Conservation (phyloP, 2,888 invertebrate species). For the Hyalella azteca region DNA sequence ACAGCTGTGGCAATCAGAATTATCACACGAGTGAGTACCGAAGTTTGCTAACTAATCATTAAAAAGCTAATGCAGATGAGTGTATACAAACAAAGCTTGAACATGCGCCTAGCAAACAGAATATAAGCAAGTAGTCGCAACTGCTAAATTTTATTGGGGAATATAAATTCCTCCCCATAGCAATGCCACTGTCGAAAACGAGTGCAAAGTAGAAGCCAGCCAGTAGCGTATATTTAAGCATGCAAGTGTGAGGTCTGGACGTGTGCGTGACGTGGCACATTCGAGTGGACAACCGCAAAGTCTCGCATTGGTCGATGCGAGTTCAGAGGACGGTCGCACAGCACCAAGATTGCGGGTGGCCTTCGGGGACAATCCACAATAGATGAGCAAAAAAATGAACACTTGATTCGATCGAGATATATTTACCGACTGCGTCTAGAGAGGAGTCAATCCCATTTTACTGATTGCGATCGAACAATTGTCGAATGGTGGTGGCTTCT, state of each 20-base stretch:
- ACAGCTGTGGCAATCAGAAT: too few relatives aligned
- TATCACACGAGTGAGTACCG: too few relatives aligned
- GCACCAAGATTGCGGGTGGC: constrained; percentile 11
- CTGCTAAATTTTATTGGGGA: too few relatives aligned
- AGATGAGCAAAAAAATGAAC: background rate
- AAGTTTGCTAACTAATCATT: too few relatives aligned
- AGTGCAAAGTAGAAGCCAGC: too few relatives aligned
- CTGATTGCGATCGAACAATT: constrained; percentile 13
- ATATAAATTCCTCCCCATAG: too few relatives aligned
- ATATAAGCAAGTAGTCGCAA: too few relatives aligned
- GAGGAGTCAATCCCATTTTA: background rate
- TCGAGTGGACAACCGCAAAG: background rate
- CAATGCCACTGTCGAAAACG: too few relatives aligned
- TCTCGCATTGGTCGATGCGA: background rate
- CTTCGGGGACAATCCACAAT: constrained; percentile 28
- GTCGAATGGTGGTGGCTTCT: too few relatives aligned
- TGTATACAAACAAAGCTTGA: too few relatives aligned
- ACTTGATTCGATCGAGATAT: background rate
- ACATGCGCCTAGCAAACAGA: too few relatives aligned
- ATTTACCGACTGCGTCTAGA: constrained; percentile 10
- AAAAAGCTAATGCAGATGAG: too few relatives aligned
- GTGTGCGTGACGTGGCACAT: constrained; percentile 6
- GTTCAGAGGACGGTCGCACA: background rate
- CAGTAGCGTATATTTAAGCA: background rate
- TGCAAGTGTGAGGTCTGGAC: constrained; percentile 27